phyloP scores from a whole-genome alignment of 1,140 invertebrate genomes.

The Papilio dardanus region DNA sequence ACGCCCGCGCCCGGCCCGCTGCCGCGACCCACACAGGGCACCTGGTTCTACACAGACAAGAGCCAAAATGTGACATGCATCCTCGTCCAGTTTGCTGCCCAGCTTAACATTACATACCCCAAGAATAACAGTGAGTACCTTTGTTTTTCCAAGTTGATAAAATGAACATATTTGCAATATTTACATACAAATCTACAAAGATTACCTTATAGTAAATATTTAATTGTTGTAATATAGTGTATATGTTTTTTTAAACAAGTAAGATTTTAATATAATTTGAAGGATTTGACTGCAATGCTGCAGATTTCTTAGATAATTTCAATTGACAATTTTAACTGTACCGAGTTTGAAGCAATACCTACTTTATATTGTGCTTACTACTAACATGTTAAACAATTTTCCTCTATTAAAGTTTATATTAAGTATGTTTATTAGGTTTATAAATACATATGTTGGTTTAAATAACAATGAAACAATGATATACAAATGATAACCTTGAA shows the following conservation, averaged over 20 bases:
- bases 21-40: constrained; percentile 78
- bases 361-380: no score
- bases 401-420: neutral
- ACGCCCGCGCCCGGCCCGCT: constrained; percentile 68
- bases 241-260: no score
- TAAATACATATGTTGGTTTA: neutral
- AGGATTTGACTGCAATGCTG: no score
- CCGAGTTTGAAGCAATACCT: no score
- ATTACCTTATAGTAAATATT: no score
- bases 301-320: no score
- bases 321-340: no score
- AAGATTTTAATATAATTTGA: no score
- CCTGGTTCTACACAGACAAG: constrained; percentile 79
- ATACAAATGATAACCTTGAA: constrained; percentile 3
- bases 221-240: no score
- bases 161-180: no score
- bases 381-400: no score
- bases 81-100: constrained; percentile 84
- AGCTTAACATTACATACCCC: constrained; percentile 84
- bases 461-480: neutral
- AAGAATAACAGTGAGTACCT: constrained; percentile 67
- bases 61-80: constrained; percentile 82
- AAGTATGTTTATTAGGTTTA: neutral
- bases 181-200: no score
- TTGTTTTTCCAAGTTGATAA: neutral